Percentiles rank a stretch among this genome's conserved stretches.
Evolutionary conservation across 1,140 invertebrate species (phyloP).

Genomic region (Helicoverpa zea): DNA sequence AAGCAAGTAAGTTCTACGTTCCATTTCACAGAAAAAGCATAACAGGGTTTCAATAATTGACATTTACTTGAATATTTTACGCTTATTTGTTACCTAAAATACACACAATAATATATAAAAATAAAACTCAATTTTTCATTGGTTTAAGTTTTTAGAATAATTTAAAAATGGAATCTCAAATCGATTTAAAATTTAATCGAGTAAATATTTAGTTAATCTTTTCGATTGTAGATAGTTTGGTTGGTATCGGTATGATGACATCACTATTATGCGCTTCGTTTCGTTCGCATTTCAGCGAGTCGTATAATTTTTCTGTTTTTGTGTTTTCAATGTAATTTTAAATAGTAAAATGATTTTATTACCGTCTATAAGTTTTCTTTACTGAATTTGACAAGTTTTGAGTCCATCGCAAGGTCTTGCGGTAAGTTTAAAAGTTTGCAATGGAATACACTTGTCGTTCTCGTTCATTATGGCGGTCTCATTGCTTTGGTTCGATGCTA

Average conservation of each 20-base stretch:
- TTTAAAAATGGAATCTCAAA: background rate
- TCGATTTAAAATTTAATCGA: slow-evolving; percentile 14
- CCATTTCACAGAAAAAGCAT: slow-evolving; percentile 2
- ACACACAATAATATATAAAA: too few species aligned
- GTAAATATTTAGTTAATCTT: background rate
- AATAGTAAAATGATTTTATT: slow-evolving; percentile 67
- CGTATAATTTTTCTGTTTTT: slow-evolving; percentile 63
- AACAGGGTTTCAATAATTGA: background rate
- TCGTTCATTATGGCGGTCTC: slow-evolving; percentile 85
- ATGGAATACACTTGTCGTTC: slow-evolving; percentile 79
- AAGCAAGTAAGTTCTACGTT: slow-evolving; percentile 6
- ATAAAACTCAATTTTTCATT: too few species aligned
- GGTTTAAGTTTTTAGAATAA: too few species aligned
- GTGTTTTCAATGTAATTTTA: slow-evolving; percentile 62
- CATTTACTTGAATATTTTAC: too few species aligned
- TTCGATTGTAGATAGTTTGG: background rate
- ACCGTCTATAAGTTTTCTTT: slow-evolving; percentile 53
- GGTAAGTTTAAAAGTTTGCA: slow-evolving; percentile 79
- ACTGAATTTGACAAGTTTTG: slow-evolving; percentile 68
- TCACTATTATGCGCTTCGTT: slow-evolving; percentile 64
- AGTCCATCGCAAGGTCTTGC: slow-evolving; percentile 81
- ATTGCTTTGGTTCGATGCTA: slow-evolving; percentile 68
- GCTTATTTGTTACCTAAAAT: too few species aligned
- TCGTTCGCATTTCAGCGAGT: slow-evolving; percentile 59
- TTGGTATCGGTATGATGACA: slow-evolving; percentile 19